A percentile compares a stretch with the other conserved stretches of the same genome.
phyloP scores from a whole-genome alignment of 2,797 vertebrate genomes.

The Zenarchopterus dispar region DNA sequence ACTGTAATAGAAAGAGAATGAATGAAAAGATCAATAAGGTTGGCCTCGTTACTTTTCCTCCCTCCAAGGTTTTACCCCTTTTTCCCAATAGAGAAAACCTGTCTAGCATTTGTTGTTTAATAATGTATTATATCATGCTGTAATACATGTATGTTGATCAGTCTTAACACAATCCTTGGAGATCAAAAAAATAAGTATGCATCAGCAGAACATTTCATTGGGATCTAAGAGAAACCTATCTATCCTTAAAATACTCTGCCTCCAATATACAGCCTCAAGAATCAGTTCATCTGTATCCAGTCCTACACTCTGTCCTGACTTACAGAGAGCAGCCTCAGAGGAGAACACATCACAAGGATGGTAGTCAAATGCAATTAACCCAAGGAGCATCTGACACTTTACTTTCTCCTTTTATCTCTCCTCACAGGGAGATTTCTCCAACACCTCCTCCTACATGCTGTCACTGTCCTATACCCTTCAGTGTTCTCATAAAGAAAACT shows the following conservation, averaged over 20 bases:
- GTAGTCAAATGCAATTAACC: conserved; percentile 80
- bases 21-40: too few relatives aligned
- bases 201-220: conserved; percentile 63
- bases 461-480: conserved; percentile 52
- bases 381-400: conserved; percentile 67
- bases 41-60: too few relatives aligned
- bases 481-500: conserved; percentile 38
- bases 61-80: too few relatives aligned
- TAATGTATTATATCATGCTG: too few relatives aligned
- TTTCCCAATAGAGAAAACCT: too few relatives aligned
- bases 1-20: too few relatives aligned
- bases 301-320: conserved; percentile 76
- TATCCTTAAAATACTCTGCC: conserved; percentile 54
- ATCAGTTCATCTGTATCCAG: conserved; percentile 64
- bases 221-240: conserved; percentile 71
- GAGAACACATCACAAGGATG: conserved; percentile 62
- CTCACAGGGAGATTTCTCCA: conserved; percentile 66
- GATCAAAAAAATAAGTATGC: conserved; percentile 39
- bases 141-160: too few relatives aligned
- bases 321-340: conserved; percentile 62
- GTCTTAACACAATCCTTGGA: conserved; percentile 52
- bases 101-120: too few relatives aligned
- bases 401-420: conserved; percentile 72
- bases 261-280: conserved; percentile 52
- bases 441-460: conserved; percentile 44